Evolutionary conservation across 2,888 invertebrate species (phyloP).

Genomic region (Endomychus coccineus): DNA sequence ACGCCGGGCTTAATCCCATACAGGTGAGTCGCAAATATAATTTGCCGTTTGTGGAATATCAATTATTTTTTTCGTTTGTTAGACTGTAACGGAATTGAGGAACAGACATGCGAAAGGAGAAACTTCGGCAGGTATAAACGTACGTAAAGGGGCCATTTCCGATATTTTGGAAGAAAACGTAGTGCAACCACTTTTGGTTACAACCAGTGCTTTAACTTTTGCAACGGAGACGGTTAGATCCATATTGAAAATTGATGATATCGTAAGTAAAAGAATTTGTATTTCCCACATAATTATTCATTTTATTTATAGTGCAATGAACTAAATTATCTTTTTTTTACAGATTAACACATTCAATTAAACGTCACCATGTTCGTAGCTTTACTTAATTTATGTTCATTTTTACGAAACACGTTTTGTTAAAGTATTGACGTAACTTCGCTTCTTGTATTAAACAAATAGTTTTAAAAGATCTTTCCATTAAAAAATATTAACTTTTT

Average conservation of each 20-base stretch:
- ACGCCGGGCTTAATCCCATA: conserved; percentile 53
- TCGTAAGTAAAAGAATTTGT: conserved; percentile 76
- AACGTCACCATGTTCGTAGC: too few species aligned
- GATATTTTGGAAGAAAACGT: conserved; percentile 97
- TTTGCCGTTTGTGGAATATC: background rate
- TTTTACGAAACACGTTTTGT: too few species aligned
- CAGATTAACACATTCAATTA: conserved; percentile 51
- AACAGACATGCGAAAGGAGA: conserved; percentile 87
- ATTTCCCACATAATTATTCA: conserved; percentile 7
- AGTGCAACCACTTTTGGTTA: conserved; percentile 93
- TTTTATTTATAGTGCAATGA: conserved; percentile 1
- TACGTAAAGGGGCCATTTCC: conserved; percentile 91
- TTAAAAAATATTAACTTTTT: too few species aligned
- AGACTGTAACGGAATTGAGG: conserved; percentile 91
- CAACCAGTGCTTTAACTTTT: conserved; percentile 84
- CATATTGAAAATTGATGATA: conserved; percentile 98
- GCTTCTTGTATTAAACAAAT: too few species aligned
- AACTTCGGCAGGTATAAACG: conserved; percentile 88
- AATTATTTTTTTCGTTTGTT: conserved; percentile 16
- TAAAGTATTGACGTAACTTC: too few species aligned
- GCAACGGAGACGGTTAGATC: conserved; percentile 96
- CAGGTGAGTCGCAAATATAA: conserved; percentile 30
- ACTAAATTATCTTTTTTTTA: conserved; percentile 33
- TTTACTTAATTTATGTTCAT: too few species aligned
- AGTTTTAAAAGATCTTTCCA: too few species aligned